Base-by-base conservation (phyloP, 2,888 invertebrate species). In the Dicyrtoma fusca region DNA sequence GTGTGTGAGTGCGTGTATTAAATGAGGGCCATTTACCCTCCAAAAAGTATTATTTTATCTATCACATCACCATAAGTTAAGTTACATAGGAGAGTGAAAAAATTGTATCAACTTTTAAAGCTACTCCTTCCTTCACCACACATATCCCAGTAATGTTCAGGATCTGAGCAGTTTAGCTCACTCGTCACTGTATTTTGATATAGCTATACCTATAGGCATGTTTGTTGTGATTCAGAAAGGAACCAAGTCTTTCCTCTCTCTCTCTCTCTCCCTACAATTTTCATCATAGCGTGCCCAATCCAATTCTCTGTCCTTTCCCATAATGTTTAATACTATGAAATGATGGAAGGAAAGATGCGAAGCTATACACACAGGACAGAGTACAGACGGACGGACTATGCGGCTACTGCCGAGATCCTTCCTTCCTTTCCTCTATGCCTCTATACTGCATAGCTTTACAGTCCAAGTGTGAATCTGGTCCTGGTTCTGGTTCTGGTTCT, bases 231-330 rank as follows among this genome's bases (percentile, higher is more conserved):
- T 21, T 34, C 61, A n/a, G n/a, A n/a, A n/a, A n/a, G n/a, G n/a
- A n/a, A n/a, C 44, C 61, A 44, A 11, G 11, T 11, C n/a, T 8
- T 55, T 25, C 23, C 53, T 53, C 53, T 53, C 53, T 53, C 53
- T 53, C 55, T 55, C 53, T 49, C 51, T 65, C 65, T 65, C 8
- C 51, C 26, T 68, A 61, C 61, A 61, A 34, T 42, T 42, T 44
- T 57, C 57, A 68, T 68, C 55, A 34, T 68, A 57, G 57, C 68
- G 68, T 68, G 68, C 55, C 68, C 68, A 68, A 68, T 68, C 47
- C 57, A 57, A 68, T 68, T 66, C 63, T 65, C 68, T 68, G 68
- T 68, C 68, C 59, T 68, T 68, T 68, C 68, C 57, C 68, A 68
- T 57, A 68, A 68, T 68, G 13, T 44, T 34, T 42, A 13, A 13